A percentile compares a stretch with the other conserved stretches of the same genome.
Conservation (phyloP, 1,140 invertebrate species). For the Thaumatotibia leucotreta region DNA sequence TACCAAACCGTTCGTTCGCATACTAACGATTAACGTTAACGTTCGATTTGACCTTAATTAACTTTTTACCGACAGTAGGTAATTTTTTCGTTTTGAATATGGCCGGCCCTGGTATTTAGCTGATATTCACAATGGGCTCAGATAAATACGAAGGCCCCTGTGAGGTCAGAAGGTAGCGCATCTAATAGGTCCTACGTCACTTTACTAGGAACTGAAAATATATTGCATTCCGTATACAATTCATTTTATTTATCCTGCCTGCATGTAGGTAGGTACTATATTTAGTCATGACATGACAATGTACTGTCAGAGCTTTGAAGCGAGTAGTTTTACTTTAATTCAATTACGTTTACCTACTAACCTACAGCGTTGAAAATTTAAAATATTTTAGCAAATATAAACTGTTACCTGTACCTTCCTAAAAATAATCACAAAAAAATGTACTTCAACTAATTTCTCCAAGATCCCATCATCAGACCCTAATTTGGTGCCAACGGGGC, state of each 20-base stretch:
- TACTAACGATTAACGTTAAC: background rate
- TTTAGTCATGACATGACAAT: background rate
- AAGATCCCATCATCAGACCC: too few species aligned
- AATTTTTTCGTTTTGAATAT: background rate
- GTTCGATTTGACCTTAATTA: constrained; percentile 1
- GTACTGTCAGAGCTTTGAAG: too few species aligned
- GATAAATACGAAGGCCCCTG: background rate
- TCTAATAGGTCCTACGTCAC: background rate
- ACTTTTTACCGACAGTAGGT: background rate
- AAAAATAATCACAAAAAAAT: too few species aligned
- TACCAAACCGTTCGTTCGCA: background rate
- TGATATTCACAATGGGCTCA: background rate
- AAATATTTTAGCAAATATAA: too few species aligned
- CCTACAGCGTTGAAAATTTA: too few species aligned
- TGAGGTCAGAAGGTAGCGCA: constrained; percentile 8
- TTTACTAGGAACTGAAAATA: background rate
- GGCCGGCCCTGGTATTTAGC: background rate
- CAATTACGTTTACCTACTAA: too few species aligned
- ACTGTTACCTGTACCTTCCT: too few species aligned
- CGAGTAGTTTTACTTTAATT: too few species aligned
- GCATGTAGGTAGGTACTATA: background rate
- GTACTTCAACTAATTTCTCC: too few species aligned
- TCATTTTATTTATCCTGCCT: background rate
- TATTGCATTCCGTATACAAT: background rate
- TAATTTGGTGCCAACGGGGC: too few species aligned